These are phyloP conservation scores for Synchiropus splendidus DNA, from an alignment of 2,113 vertebrate species.

Conservation along the genomic window DNA sequence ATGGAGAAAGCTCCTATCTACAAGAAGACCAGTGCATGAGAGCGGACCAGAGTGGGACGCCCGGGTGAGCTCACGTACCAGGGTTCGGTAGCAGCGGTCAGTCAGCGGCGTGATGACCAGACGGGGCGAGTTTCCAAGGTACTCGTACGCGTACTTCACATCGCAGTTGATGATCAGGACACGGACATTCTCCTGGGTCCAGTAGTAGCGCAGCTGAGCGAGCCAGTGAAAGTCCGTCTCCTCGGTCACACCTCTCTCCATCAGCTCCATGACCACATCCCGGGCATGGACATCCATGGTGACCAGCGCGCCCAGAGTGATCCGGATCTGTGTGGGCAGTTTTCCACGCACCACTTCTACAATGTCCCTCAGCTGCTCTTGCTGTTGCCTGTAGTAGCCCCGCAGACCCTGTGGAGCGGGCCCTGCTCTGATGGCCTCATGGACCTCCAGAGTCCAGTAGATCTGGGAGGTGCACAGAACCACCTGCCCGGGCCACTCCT, in stretches of 20 bases:
- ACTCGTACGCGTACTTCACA: conserved; percentile 85
- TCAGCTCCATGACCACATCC: conserved; percentile 88
- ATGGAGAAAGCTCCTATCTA: conserved; percentile 86
- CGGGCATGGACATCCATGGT: conserved; percentile 95
- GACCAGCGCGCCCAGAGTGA: conserved; percentile 85
- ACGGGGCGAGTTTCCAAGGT: conserved; percentile 82
- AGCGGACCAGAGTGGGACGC: background rate
- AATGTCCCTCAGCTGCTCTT: conserved; percentile 83
- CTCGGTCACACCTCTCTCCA: conserved; percentile 84
- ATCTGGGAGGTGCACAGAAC: conserved; percentile 89
- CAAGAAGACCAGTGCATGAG: background rate
- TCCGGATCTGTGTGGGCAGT: conserved; percentile 86
- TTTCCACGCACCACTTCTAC: conserved; percentile 90
- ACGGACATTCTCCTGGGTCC: conserved; percentile 71
- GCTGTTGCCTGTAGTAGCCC: conserved; percentile 74
- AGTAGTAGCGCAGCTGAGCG: conserved; percentile 88
- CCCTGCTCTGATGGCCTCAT: conserved; percentile 71
- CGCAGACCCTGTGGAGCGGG: conserved; percentile 50
- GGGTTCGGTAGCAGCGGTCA: conserved; percentile 88
- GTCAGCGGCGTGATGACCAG: conserved; percentile 91
- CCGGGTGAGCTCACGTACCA: conserved; percentile 24
- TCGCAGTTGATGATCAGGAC: conserved; percentile 87
- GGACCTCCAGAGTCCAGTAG: conserved; percentile 87
- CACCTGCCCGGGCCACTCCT: conserved; percentile 86
- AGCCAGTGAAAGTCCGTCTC: conserved; percentile 86